Evolutionary conservation across 2,113 vertebrate genomes (phyloP), one percentile per base, ranked within the genome.

Genomic region (Seriola aureovittata): DNA sequence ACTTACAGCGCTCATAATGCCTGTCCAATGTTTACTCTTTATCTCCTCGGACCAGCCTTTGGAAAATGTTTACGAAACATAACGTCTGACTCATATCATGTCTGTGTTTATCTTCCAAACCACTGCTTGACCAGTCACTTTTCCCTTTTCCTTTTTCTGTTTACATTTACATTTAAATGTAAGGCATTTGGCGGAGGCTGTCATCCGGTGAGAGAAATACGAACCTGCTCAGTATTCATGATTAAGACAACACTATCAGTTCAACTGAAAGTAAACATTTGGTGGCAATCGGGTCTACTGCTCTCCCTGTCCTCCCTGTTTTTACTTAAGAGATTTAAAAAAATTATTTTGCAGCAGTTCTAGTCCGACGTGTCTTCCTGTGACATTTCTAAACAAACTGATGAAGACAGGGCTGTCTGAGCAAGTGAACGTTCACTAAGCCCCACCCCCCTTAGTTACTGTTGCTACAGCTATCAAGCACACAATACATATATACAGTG

Each of bases 141-240:
- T 44, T 11, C 14, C 58, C 64, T 40, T 69, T 46, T 59, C 36
- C 17, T 9, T 64, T 68, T 34, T 65, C 34, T 69, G 23, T 71
- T 79, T 71, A 36, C 42, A 66, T 72, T 73, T 63, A 0, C 36
- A 75, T 90, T 80, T 57, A 82, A 80, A 88, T 67, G 70, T 38
- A 17, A 75, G 38, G 38, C 70, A 42, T 62, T 71, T 55, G 25
- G 62, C 3, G 3, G 40, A 40, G 3, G n/a, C 11, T 70, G 63
- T 71, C 40, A 78, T 55, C 60, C 17, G 21, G 23, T 21, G 23
- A 62, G 44, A 4, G 32, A 72, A 58, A 65, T 59, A 63, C 29
- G 57, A 25, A 57, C 29, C 50, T 63, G 54, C 25, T 58, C 23
- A 40, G 40, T 55, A 48, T 62, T 81, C 54, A 55, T 17, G 54